A percentile compares a stretch with the other conserved stretches of the same genome.
Evolutionary conservation across 2,888 invertebrate genomes (phyloP).

Genomic region (Drosophila percnosoma): DNA sequence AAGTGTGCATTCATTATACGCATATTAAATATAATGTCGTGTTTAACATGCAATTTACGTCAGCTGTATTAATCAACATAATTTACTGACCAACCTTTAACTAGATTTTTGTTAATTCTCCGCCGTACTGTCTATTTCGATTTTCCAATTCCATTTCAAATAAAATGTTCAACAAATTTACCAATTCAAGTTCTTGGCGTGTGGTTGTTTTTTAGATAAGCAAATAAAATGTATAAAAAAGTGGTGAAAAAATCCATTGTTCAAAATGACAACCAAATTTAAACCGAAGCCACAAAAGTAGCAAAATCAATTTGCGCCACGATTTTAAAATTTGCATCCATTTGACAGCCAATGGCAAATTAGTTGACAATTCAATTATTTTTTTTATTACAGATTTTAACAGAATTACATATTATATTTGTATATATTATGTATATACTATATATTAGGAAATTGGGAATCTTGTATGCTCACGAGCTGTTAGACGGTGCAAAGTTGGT

Average conservation of each 20-base stretch:
- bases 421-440: too few species aligned
- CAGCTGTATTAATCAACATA: not conserved
- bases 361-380: conserved; percentile 62
- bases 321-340: conserved; percentile 33
- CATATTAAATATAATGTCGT: not conserved
- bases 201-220: not conserved
- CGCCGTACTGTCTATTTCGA: not conserved
- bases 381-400: conserved; percentile 9
- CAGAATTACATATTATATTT: too few species aligned
- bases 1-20: conserved; percentile 1
- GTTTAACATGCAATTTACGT: not conserved
- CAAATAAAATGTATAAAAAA: not conserved
- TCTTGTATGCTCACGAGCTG: too few species aligned
- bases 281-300: conserved; percentile 34
- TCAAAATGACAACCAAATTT: not conserved
- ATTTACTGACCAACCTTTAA: conserved; percentile 14
- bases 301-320: conserved; percentile 34
- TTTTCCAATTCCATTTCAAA: not conserved
- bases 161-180: conserved; percentile 18
- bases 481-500: not conserved
- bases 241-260: not conserved
- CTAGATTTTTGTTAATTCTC: not conserved
- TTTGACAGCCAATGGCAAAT: conserved; percentile 57
- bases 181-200: not conserved
- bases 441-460: not conserved